These are phyloP conservation scores for Malurus leucopterus DNA, from an alignment of 2,797 vertebrate genomes.

Conservation along the genomic window DNA sequence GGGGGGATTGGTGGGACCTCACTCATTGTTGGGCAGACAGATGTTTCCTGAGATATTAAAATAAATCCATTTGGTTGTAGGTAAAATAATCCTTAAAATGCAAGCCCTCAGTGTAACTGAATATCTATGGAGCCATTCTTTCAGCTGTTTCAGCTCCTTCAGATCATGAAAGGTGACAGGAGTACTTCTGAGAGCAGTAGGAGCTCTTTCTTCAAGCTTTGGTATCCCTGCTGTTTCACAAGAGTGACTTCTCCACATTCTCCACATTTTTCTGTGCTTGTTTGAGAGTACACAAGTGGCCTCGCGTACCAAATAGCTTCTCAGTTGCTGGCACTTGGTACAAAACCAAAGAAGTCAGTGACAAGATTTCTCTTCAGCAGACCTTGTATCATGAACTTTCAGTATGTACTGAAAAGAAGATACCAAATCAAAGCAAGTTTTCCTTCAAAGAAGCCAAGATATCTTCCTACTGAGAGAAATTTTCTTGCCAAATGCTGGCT, in stretches of 20 bases:
- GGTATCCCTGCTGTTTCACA: background rate
- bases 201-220: background rate
- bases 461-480: constrained; percentile 42
- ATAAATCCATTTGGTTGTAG: background rate
- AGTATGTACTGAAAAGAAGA: constrained; percentile 32
- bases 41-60: background rate
- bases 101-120: background rate
- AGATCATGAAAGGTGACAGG: background rate
- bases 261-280: background rate
- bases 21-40: background rate
- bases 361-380: constrained; percentile 20
- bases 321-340: constrained; percentile 6
- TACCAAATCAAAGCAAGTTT: constrained; percentile 42
- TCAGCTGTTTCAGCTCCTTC: background rate
- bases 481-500: constrained; percentile 54
- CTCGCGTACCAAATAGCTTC: background rate
- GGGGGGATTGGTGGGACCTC: background rate
- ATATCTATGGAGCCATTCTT: background rate
- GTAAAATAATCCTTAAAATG: background rate
- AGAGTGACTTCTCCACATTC: background rate
- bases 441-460: constrained; percentile 36
- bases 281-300: background rate
- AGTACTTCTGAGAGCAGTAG: background rate
- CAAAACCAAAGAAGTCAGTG: background rate
- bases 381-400: constrained; percentile 31